These are phyloP conservation scores for Hucho hucho DNA, from an alignment of 2,113 vertebrate genomes.

Conservation along the genomic window DNA sequence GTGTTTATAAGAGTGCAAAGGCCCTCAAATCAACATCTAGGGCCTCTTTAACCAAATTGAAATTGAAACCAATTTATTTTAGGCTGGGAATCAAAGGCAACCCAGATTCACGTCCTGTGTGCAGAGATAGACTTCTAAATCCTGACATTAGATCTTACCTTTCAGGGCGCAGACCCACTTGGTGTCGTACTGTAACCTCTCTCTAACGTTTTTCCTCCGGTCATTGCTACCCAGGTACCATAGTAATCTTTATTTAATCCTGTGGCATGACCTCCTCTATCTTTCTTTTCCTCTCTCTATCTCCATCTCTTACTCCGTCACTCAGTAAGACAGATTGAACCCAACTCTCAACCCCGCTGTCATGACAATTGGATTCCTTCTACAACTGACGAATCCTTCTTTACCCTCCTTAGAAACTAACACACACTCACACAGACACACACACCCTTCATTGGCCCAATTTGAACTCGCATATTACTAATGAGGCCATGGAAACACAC, in stretches of 20 bases:
- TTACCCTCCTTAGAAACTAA: not conserved
- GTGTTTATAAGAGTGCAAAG: too few relatives aligned
- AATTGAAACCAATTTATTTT: not conserved
- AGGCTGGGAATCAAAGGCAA: not conserved
- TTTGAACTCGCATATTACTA: not conserved
- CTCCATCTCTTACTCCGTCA: not conserved
- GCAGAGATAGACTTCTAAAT: too few relatives aligned
- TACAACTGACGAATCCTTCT: constrained; percentile 18
- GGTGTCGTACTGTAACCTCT: too few relatives aligned
- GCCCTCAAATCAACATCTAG: too few relatives aligned
- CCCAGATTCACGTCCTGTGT: too few relatives aligned
- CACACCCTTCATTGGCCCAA: not conserved
- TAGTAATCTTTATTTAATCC: not conserved
- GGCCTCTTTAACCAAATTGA: not conserved
- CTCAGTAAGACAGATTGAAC: not conserved
- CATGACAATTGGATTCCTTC: constrained; percentile 36
- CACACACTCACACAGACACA: constrained; percentile 6
- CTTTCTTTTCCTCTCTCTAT: not conserved
- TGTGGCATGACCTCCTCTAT: too few relatives aligned
- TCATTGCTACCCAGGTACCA: not conserved
- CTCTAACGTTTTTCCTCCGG: too few relatives aligned
- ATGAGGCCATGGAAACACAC: not conserved
- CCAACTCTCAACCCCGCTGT: constrained; percentile 7
- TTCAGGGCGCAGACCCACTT: too few relatives aligned
- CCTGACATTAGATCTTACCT: too few relatives aligned